Conservation (phyloP, 2,113 vertebrate species). For the Pyxicephalus adspersus region DNA sequence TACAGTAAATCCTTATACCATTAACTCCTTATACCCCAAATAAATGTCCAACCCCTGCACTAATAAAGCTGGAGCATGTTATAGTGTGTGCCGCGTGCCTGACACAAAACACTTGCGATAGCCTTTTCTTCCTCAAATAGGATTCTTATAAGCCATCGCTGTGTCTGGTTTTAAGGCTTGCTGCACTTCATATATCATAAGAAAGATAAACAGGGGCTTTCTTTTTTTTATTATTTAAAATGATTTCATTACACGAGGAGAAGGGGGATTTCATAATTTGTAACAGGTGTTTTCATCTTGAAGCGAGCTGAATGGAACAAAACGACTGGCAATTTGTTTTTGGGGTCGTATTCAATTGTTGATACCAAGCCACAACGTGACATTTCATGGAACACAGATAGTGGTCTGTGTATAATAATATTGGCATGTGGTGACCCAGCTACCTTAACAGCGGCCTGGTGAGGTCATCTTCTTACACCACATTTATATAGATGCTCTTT, state of each 20-base stretch:
- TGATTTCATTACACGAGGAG: slow-evolving; percentile 62
- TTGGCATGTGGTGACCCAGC: slow-evolving; percentile 28
- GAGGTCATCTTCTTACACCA: slow-evolving; percentile 29
- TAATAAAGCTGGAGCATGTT: slow-evolving; percentile 41
- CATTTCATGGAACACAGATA: slow-evolving; percentile 39
- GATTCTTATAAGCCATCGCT: slow-evolving; percentile 53
- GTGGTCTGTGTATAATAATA: slow-evolving; percentile 42
- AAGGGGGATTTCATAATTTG: slow-evolving; percentile 61
- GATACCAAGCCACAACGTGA: slow-evolving; percentile 34
- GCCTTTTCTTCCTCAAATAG: slow-evolving; percentile 50
- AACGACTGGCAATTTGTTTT: slow-evolving; percentile 48
- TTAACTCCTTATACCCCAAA: slow-evolving; percentile 34
- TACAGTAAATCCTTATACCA: slow-evolving; percentile 4
- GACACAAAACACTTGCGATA: slow-evolving; percentile 56
- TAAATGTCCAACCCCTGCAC: background rate
- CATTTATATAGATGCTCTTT: slow-evolving; percentile 30
- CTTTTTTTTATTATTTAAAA: slow-evolving; percentile 55
- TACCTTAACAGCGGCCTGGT: slow-evolving; percentile 18
- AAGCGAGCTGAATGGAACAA: slow-evolving; percentile 9
- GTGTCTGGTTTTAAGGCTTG: slow-evolving; percentile 55
- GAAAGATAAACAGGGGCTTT: slow-evolving; percentile 54
- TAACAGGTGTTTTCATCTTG: slow-evolving; percentile 62
- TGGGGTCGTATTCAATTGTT: slow-evolving; percentile 45
- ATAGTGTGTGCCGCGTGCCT: slow-evolving; percentile 37
- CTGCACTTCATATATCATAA: slow-evolving; percentile 52